Evolutionary conservation across 1,140 invertebrate genomes (phyloP).

Genomic region (Archegozetes longisetosus): DNA sequence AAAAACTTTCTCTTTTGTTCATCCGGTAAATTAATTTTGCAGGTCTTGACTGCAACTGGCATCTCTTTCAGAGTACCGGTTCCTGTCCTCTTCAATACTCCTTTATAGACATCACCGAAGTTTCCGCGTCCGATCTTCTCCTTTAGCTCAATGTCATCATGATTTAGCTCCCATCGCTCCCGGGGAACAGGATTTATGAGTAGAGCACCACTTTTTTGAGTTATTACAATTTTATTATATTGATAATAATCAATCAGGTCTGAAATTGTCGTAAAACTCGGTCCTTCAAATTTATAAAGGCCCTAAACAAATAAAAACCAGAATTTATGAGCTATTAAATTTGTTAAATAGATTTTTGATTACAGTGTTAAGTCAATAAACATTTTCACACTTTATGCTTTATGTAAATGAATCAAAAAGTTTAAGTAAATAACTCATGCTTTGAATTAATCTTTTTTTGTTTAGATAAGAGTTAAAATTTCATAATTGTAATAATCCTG

Average conservation of each 20-base stretch:
- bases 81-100: neutral
- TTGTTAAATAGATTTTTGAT: no score
- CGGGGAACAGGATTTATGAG: conserved; percentile 65
- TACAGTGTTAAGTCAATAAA: no score
- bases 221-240: conserved; percentile 64
- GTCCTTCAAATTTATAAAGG: conserved; percentile 82
- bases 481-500: no score
- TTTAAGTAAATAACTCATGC: no score
- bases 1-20: conserved; percentile 92
- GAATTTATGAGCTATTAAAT: no score
- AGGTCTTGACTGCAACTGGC: conserved; percentile 90
- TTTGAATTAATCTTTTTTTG: no score
- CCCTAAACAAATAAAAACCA: conserved; percentile 46
- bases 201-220: conserved; percentile 75
- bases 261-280: conserved; percentile 73
- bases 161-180: conserved; percentile 91
- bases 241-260: conserved; percentile 78
- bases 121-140: conserved; percentile 93
- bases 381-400: no score
- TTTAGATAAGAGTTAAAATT: no score
- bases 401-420: no score
- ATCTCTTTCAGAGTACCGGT: conserved; percentile 57
- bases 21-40: conserved; percentile 75
- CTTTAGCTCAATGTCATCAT: conserved; percentile 78
- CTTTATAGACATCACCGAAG: conserved; percentile 87